These are phyloP conservation scores for Chamaea fasciata DNA, from an alignment of 2,113 vertebrate species.

Conservation along the genomic window DNA sequence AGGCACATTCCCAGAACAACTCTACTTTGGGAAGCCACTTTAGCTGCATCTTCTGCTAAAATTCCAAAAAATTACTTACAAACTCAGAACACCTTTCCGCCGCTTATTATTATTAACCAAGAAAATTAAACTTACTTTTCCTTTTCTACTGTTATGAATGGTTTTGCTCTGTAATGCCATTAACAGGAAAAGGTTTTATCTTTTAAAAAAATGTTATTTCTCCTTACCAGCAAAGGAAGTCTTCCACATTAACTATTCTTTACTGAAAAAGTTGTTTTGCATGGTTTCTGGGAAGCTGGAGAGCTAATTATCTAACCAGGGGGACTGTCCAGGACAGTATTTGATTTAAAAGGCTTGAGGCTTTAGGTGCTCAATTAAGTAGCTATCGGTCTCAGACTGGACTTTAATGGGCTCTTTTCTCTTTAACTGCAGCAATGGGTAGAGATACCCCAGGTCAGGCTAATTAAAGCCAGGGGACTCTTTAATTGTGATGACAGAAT, in stretches of 20 bases:
- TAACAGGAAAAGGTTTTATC: constrained; percentile 20
- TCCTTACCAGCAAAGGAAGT: constrained; percentile 52
- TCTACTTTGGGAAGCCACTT: constrained; percentile 36
- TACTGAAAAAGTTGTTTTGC: constrained; percentile 73
- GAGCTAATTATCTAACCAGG: constrained; percentile 92
- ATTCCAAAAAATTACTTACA: constrained; percentile 27
- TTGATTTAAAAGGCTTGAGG: constrained; percentile 95
- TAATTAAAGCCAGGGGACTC: constrained; percentile 98
- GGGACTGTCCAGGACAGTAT: constrained; percentile 87
- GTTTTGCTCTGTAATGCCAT: constrained; percentile 3
- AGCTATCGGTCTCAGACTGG: constrained; percentile 92
- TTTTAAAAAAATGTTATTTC: constrained; percentile 48
- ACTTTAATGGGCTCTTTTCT: constrained; percentile 94
- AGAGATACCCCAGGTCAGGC: constrained; percentile 89
- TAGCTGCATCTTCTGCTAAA: constrained; percentile 7
- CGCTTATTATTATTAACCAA: constrained; percentile 8
- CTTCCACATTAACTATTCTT: constrained; percentile 66
- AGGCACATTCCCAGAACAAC: constrained; percentile 7
- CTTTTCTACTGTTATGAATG: not conserved
- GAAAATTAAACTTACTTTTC: not conserved
- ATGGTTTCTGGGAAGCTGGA: constrained; percentile 67
- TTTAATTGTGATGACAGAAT: constrained; percentile 97
- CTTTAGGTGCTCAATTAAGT: constrained; percentile 98
- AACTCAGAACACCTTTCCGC: not conserved
- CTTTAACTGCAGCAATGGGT: constrained; percentile 85